Evolutionary conservation across 2,113 vertebrate genomes (phyloP).

Genomic region (Egretta garzetta): DNA sequence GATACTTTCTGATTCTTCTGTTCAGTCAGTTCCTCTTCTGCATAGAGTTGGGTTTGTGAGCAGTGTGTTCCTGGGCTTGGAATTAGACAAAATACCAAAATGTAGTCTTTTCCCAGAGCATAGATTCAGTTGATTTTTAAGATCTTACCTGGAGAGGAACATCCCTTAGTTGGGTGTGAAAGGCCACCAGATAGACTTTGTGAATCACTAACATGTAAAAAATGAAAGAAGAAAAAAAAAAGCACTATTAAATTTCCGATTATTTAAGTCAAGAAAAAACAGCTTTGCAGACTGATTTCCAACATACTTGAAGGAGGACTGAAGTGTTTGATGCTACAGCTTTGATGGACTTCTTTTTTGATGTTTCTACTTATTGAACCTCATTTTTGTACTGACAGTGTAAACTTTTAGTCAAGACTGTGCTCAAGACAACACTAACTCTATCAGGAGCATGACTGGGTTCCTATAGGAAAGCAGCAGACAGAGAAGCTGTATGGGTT

Average conservation of each 20-base stretch:
- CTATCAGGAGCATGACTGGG: not conserved
- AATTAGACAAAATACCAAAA: not conserved
- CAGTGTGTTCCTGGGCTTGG: not conserved
- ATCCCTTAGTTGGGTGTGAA: not conserved
- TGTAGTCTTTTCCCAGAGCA: not conserved
- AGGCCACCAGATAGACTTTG: not conserved
- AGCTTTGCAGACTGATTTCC: not conserved
- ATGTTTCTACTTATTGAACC: not conserved
- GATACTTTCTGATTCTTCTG: not conserved
- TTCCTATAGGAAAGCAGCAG: not conserved
- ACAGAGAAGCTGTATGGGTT: not conserved
- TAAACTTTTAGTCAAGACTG: not conserved
- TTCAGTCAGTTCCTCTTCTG: not conserved
- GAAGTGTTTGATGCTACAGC: not conserved
- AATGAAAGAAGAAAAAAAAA: too few species aligned
- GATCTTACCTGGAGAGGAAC: not conserved
- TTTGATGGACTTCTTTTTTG: not conserved
- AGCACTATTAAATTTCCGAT: not conserved
- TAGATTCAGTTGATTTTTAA: accelerated
- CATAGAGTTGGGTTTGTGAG: not conserved
- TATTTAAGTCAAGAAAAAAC: not conserved
- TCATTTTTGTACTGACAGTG: not conserved
- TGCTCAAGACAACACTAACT: not conserved
- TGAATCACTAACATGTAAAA: not conserved
- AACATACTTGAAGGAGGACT: not conserved